A percentile compares a stretch with the other conserved stretches of the same genome.
phyloP scores from a whole-genome alignment of 2,888 invertebrate genomes.

The Morpho achilles region DNA sequence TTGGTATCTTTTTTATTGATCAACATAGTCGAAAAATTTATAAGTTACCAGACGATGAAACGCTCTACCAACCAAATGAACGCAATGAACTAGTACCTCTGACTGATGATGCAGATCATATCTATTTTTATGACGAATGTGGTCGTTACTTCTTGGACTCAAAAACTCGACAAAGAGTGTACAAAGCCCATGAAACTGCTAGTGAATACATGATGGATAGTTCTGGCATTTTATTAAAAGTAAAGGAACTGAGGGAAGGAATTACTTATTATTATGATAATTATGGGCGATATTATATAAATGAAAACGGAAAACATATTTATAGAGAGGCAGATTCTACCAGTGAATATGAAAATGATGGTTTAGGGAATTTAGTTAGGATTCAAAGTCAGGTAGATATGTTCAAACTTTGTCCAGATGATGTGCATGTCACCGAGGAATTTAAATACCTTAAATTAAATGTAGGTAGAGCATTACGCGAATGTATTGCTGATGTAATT shows the following conservation, averaged over 20 bases:
- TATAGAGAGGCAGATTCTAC: constrained; percentile 57
- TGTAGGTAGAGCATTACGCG: constrained; percentile 59
- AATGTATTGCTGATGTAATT: constrained; percentile 62
- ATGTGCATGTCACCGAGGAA: constrained; percentile 63
- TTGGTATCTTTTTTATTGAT: constrained; percentile 61
- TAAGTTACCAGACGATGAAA: constrained; percentile 47
- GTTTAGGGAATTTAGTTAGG: constrained; percentile 68
- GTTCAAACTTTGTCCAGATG: constrained; percentile 57
- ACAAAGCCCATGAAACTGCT: constrained; percentile 58
- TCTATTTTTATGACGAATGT: constrained; percentile 68
- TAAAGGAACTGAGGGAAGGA: constrained; percentile 59
- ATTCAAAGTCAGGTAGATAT: constrained; percentile 57
- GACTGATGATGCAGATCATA: constrained; percentile 51
- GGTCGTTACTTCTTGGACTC: constrained; percentile 61
- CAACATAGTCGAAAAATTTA: constrained; percentile 65
- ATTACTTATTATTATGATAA: constrained; percentile 61
- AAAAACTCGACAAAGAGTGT: constrained; percentile 54
- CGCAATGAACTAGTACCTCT: constrained; percentile 54
- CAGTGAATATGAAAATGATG: constrained; percentile 72
- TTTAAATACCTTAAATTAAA: constrained; percentile 60
- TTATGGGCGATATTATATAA: constrained; percentile 64
- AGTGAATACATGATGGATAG: constrained; percentile 70
- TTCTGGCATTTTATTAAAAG: constrained; percentile 57
- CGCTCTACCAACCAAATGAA: constrained; percentile 60
- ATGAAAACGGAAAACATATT: constrained; percentile 59